phyloP scores from a whole-genome alignment of 2,113 vertebrate genomes.

The Mirza zaza region DNA sequence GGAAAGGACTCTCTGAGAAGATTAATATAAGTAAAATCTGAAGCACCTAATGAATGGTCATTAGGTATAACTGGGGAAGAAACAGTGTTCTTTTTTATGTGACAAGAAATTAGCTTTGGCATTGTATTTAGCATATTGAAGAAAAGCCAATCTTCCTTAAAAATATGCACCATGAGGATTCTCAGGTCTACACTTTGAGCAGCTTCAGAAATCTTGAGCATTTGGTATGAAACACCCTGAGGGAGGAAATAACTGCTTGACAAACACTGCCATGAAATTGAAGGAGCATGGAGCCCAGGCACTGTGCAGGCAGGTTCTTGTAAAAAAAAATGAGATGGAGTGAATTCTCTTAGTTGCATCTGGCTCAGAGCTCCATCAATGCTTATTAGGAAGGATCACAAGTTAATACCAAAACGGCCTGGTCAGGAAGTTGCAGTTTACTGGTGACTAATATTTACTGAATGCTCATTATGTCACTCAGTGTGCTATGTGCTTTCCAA shows the following conservation, averaged over 20 bases:
- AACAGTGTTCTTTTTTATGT: not conserved
- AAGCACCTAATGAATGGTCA: not conserved
- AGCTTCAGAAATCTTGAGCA: not conserved
- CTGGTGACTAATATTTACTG: not conserved
- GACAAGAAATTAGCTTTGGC: not conserved
- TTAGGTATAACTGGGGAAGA: not conserved
- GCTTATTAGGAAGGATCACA: not conserved
- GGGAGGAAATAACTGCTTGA: not conserved
- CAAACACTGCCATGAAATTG: not conserved
- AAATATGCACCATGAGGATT: not conserved
- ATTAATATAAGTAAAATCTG: slow-evolving; percentile 19
- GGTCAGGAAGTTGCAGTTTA: not conserved
- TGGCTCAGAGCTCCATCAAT: not conserved
- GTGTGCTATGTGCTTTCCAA: not conserved
- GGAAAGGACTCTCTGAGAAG: not conserved
- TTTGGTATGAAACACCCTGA: not conserved
- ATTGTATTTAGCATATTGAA: slow-evolving; percentile 24
- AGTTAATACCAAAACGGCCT: not conserved
- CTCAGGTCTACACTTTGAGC: not conserved
- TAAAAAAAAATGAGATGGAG: not conserved
- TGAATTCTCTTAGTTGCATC: not conserved
- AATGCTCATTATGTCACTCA: not conserved
- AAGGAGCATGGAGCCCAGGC: not conserved
- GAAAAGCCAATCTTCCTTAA: not conserved
- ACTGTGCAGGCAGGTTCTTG: not conserved